Evolutionary conservation across 1,140 invertebrate species (phyloP), one percentile per base, ranked within the genome.

Genomic region (Mizuhopecten yessoensis): DNA sequence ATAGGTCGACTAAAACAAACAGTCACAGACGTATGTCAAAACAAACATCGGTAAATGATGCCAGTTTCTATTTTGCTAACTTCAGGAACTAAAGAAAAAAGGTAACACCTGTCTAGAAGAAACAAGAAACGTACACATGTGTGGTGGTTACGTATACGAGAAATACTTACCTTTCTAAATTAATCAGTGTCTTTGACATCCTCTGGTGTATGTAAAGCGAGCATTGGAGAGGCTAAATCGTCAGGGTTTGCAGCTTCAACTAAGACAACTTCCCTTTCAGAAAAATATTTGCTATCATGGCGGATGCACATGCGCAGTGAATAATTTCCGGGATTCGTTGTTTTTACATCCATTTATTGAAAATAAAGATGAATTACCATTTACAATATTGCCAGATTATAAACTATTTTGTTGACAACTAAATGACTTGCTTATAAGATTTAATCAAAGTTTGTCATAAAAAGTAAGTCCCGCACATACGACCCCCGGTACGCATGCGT

Each of bases 211-310:
- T 75, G 57, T 29, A 75, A 75, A 75, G 57, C 29, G 57, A 75
- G 57, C 57, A 75, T 75, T 29, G 57, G 57, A 75, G 57, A 29
- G 23, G 57, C 57, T 23, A 75, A 75, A 75, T 75, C 29, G 57
- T 1, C 57, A 75, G 57, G 57, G 23, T 75, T 75, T 75, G 57
- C 57, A 75, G 29, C 57, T 75, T 75, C 57, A 75, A 75, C 57
- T 75, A 75, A 29, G 7, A 34, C 88, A 89, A 89, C 88, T 89
- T 89, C 88, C 88, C 86, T 86, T 89, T 89, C 88, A 86, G 88
- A 89, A 89, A 75, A 75, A 89, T 89, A 89, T 89, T 89, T 36
- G 88, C 49, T 89, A 34, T 89, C 57, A 89, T 89, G 88, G 88
- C 88, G 88, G 88, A 89, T 34, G 15, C 45, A 86, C 88, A 17